Base-by-base conservation (phyloP, 2,888 invertebrate genomes). In the Pollenia labialis region DNA sequence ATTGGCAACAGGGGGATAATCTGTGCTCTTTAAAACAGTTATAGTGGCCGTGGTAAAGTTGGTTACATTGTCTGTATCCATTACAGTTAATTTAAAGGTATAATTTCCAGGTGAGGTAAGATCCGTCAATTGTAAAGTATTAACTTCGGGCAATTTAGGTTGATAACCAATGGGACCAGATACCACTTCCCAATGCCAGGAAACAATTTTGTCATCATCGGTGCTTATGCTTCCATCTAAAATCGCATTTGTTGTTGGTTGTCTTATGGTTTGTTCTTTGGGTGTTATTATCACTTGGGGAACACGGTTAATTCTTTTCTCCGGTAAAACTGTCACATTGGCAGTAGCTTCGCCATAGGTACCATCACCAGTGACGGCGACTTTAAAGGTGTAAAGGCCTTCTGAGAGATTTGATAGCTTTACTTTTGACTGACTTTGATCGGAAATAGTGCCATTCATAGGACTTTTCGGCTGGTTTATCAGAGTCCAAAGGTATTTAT, bases 1-100 rank as follows among this genome's bases (percentile, higher is more conserved):
- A 94, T 98, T 98, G 0, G 98, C 98, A 92, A 97, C 97, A 0
- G 99, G 99, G 0, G 98, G 98, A 94, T 99, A 99, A 92, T 99
- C 99, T 0, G 96, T 97, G 89, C 97, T 97, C 94, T 98, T 97
- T 18, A 98, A 94, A 14, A 98, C 98, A 4, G 97, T 97, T 75
- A 99, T 96, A 92, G 97, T 97, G 8, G 98, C 98, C 8, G 96
- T 96, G 0, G 97, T 97, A 0, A 96, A 97, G 92, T 97, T 98
- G 81, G 96, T 96, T 0, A 96, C 96, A 89, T 97, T 97, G 92
- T 98, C 97, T 0, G 97, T 97, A 92, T 99, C 99, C 87, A 97
- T 97, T 0, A 99, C 97, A 0, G 98, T 98, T 85, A 99, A 94
- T 92, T 96, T 97, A 92, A 98, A 97, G 0, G 97, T 97, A 90